Base-by-base conservation (phyloP, 2,888 invertebrate genomes). In the Patella pellucida region DNA sequence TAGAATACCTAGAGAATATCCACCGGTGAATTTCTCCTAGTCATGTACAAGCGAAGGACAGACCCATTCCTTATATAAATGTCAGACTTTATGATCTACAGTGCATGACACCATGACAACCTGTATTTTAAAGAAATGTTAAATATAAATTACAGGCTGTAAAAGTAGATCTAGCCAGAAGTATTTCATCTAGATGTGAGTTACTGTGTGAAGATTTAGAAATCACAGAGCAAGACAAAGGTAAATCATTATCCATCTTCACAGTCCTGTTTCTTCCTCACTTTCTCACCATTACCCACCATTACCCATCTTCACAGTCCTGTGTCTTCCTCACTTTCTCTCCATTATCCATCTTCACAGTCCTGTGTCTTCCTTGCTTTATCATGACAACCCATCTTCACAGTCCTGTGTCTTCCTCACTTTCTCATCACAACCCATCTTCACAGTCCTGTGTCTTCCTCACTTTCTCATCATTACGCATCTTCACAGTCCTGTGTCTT, bases 171-270 rank as follows among this genome's bases (percentile, higher is more conserved):
- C 94, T 97, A 41, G 92, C 97, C 80, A 93, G 97, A 77, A 97
- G 97, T 74, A 91, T 97, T 76, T 94, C 95, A 15, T 94, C 96
- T 15, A 93, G 97, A 79, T 94, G 97, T 87, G 96, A 96, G 86
- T 95, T 97, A 93, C 96, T 97, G 88, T 97, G 96, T 93, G 97
- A 97, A 91, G 97, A 97, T 75, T 92, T 97, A 74, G 86, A 91
- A 27, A 84, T 90, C 41, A 95, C 96, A 83, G 96, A 96, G 91
- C 96, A 96, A 89, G 94, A 94, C 87, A 94, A 90, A 73, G 89
- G 90, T 85, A 81, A 68, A 75, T 51, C 41, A 19, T 19, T 19
- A 56, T 4, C 19, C n/a, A 16, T 56, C 16, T n/a, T 69, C 19
- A 15, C 19, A 27, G n/a, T 23, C 15, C 69, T 69, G 11, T 23